A percentile compares a stretch with the other conserved stretches of the same genome.
Conservation (phyloP, 1,140 invertebrate species). For the Teleopsis dalmanni region DNA sequence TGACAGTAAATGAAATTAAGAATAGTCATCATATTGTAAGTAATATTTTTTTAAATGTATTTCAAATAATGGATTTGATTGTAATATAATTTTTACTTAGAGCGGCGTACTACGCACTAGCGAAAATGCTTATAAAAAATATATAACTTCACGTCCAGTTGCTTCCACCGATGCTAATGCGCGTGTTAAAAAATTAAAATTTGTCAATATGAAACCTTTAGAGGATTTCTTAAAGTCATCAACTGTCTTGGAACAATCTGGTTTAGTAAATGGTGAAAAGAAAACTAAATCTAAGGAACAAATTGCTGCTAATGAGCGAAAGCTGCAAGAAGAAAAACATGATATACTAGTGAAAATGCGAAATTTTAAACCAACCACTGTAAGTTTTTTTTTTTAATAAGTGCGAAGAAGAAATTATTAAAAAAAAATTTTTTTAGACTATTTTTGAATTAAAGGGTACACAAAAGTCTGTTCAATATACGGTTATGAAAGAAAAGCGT, state of each 20-base stretch:
- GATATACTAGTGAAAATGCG: constrained; percentile 70
- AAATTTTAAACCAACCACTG: constrained; percentile 73
- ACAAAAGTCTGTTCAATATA: constrained; percentile 63
- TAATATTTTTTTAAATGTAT: constrained; percentile 8
- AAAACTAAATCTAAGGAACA: constrained; percentile 15
- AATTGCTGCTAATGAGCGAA: constrained; percentile 30
- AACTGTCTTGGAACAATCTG: constrained; percentile 24
- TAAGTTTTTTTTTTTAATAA: constrained; percentile 46
- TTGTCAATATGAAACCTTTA: constrained; percentile 37
- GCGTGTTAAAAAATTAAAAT: constrained; percentile 56
- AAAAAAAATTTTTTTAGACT: constrained; percentile 57
- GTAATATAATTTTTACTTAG: constrained; percentile 43
- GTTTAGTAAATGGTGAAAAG: constrained; percentile 18
- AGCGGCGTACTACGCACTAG: constrained; percentile 66
- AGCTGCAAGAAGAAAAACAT: constrained; percentile 39
- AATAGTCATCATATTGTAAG: constrained; percentile 68
- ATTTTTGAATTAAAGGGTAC: constrained; percentile 88
- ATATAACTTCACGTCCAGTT: constrained; percentile 73
- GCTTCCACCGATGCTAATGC: constrained; percentile 85
- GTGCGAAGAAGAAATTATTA: constrained; percentile 1
- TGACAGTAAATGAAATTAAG: constrained; percentile 70
- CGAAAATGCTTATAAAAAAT: constrained; percentile 85
- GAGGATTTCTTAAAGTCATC: constrained; percentile 37
- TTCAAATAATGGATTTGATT: background rate
- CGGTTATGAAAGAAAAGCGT: constrained; percentile 66